A percentile compares a stretch with the other conserved stretches of the same genome.
phyloP scores from a whole-genome alignment of 2,113 vertebrate species.

The Azemiops feae region DNA sequence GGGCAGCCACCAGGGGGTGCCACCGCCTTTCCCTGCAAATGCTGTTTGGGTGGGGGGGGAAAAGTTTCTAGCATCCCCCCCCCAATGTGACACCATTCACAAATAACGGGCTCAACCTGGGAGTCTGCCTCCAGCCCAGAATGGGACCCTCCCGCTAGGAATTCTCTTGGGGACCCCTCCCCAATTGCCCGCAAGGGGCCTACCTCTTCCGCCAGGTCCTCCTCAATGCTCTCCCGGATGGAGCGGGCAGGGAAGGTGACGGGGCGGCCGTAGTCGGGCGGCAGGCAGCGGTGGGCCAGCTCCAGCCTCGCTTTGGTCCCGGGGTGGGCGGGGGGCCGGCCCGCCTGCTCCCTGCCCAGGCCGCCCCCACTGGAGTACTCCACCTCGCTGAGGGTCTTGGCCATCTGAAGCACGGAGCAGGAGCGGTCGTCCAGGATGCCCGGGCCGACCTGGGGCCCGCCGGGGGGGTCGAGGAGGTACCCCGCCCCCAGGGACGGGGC shows the following conservation, averaged over 20 bases:
- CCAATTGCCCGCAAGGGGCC: neutral
- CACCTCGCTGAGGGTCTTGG: slow-evolving; percentile 91
- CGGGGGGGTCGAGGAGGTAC: slow-evolving; percentile 52
- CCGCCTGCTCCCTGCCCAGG: slow-evolving; percentile 62
- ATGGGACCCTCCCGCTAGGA: no score
- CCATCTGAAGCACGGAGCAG: slow-evolving; percentile 95
- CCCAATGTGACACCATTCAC: neutral
- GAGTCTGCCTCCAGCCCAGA: no score
- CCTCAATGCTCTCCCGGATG: slow-evolving; percentile 89
- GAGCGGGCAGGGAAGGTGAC: slow-evolving; percentile 83
- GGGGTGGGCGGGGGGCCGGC: slow-evolving; percentile 46
- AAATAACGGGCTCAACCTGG: no score
- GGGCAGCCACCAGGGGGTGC: neutral
- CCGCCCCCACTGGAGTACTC: slow-evolving; percentile 75
- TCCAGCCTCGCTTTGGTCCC: slow-evolving; percentile 62
- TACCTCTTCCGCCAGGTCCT: slow-evolving; percentile 91
- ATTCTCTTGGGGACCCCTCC: neutral
- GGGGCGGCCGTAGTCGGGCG: slow-evolving; percentile 69
- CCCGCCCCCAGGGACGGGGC: slow-evolving; percentile 33
- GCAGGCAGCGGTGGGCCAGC: slow-evolving; percentile 66
- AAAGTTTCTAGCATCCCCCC: neutral
- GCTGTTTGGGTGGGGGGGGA: rapidly evolving
- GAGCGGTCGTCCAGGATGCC: slow-evolving; percentile 83
- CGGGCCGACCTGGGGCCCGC: slow-evolving; percentile 10
- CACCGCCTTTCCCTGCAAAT: neutral